Evolutionary conservation across 2,113 vertebrate species (phyloP), one percentile per base, ranked within the genome.

Genomic region (Microcebus lehilahytsara): DNA sequence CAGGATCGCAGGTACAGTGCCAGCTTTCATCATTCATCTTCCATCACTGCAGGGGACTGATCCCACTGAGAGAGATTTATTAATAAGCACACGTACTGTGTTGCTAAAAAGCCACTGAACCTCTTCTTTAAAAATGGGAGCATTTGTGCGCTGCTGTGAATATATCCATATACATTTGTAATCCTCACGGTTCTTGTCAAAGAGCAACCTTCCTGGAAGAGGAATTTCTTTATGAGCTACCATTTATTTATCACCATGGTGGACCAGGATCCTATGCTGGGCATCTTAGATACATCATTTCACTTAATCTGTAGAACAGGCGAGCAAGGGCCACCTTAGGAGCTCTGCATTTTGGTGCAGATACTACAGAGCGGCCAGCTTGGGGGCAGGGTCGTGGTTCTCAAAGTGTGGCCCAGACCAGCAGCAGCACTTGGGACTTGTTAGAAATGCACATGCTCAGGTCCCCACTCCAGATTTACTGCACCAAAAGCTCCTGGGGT

Each of bases 51-150:
- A 2, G 3, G 8, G 95, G 51, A 96, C 89, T 91, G 95, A 93
- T 97, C 53, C 89, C 71, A 71, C 90, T 0, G 34, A 93, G 94
- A 96, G 83, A 96, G 87, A 83, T 94, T 94, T 86, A 98, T 95
- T 96, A 62, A 94, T 94, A 97, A 91, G 85, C 27, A 67, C 19
- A 3, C 0, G 23, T 62, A 91, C 67, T 77, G 56, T 58, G 16
- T 46, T 34, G 51, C 84, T 96, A 58, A 96, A 96, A 97, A 96
- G 75, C 51, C 81, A 96, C 11, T 22, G 72, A 92, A 93, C 46
- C 88, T 66, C 56, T 96, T 92, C 81, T 92, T 97, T 91, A 96
- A 93, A 92, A 97, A 97, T 91, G 95, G 79, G 93, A 97, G 74
- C 79, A n/a, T 78, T 84, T 88, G 88, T 30, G 49, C 53, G 74